Evolutionary conservation across 2,113 vertebrate genomes (phyloP), one percentile per base, ranked within the genome.

Genomic region (Alosa alosa): DNA sequence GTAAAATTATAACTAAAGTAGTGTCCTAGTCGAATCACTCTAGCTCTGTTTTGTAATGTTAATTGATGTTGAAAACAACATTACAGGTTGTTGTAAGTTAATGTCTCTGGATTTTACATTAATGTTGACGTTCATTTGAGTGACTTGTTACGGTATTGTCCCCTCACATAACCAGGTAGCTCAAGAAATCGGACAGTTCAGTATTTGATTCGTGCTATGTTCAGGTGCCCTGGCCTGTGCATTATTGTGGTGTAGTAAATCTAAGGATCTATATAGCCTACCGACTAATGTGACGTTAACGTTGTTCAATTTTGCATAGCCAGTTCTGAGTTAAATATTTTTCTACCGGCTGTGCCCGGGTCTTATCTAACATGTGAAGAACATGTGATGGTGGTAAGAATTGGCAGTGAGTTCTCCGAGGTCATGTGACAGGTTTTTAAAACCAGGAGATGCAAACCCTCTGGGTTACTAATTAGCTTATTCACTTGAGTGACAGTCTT

Each of bases 391-490:
- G 64, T 72, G n/a, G 31, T 72, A 8, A 72, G 64, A 11, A 72
- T 25, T 3, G 72, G 72, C 72, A 17, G 36, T 78, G 72, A 78
- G 31, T 78, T 36, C 11, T 78, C 72, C 31, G 31, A 10, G 36
- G 72, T 78, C 72, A 78, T 78, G 83, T 64, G 25, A 55, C 83
- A 55, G 31, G 17, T 78, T 41, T 78, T 78, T 41, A 15, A 78
- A 36, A 78, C 72, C 72, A 78, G 36, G 39, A 2, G 52, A 57
- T 36, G 7, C 82, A 36, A 41, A 39, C 82, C 7, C 15, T 39
- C 31, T 15, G 39, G 72, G 31, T 78, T 78, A 78, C 72, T 78
- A 39, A 78, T 78, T 78, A 78, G 72, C 72, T 78, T 78, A 78
- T 17, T 78, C 31, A 39, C 72, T 75, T 78, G 31, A 41, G 31